Base-by-base conservation (phyloP, 2,113 vertebrate genomes). In the Phyllopteryx taeniolatus region DNA sequence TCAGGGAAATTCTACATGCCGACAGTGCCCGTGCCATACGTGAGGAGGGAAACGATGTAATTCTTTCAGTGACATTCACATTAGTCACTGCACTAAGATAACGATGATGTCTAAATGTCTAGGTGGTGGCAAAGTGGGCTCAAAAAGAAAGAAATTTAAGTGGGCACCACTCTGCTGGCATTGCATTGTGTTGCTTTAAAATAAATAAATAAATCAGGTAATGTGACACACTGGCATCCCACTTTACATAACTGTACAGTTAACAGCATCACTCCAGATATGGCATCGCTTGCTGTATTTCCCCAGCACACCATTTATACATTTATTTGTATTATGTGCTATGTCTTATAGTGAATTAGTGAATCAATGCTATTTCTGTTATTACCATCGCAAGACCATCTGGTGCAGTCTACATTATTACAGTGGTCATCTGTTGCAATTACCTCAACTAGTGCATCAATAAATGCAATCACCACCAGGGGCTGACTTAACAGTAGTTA, bases 1-100 rank as follows among this genome's bases (percentile, higher is more conserved):
- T 85, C 67, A 62, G 67, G 79, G 65, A 85, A 76, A 81, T 71
- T 78, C 39, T 87, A 75, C 67, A 74, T 75, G 81, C 70, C 17
- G 46, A 74, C 71, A 76, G 57, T 63, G 70, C 70, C 33, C 63
- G 67, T 75, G 70, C 76, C 73, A 70, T 59, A 73, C 42, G 75
- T 54, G 70, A 61, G 71, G 35, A 62, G 43, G n/a, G 53, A 22
- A 22, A 56, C 10, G 70, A 43, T 67, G 33, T 67, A 66, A 72
- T 75, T 84, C 70, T 56, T 81, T 76, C 75, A 72, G 74, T 83
- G 63, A 73, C 35, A 35, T 46, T 78, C 51, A 44, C 77, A 63
- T 35, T 57, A 69, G 51, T 73, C 49, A 17, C 75, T 67, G 31
- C 13, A 56, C 39, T 43, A 49, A 49, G 47, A 17, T 39, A 44